Conservation (phyloP, 2,113 vertebrate species). For the Actinemys pallida region DNA sequence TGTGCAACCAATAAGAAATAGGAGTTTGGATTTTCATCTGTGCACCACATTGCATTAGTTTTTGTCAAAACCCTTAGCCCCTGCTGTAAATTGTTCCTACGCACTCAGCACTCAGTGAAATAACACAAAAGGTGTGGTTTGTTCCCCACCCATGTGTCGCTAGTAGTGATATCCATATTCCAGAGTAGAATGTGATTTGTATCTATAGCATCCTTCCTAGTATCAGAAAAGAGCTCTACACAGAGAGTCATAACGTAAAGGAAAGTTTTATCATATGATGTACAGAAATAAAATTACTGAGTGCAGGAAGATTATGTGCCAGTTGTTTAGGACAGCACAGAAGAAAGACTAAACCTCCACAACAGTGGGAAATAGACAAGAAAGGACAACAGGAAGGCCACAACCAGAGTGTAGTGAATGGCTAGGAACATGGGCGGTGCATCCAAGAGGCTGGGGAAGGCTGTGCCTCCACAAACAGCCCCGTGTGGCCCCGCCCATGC, state of each 20-base stretch:
- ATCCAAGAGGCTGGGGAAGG: no score
- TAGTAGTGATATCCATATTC: background rate
- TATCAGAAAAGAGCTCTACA: constrained; percentile 9
- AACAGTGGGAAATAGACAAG: background rate
- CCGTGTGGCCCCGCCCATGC: no score
- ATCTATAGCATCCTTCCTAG: background rate
- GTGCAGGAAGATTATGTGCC: no score
- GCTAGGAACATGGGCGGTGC: background rate
- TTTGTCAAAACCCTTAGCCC: background rate
- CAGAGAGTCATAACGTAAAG: background rate
- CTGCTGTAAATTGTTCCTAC: background rate
- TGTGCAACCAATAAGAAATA: background rate
- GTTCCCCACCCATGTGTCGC: background rate
- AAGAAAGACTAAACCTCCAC: constrained; percentile 10
- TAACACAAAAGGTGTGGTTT: background rate
- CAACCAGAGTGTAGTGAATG: background rate
- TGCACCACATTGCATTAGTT: background rate
- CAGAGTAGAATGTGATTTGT: background rate
- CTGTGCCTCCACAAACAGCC: no score
- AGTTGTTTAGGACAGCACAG: background rate
- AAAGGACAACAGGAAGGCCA: background rate
- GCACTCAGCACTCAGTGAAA: background rate
- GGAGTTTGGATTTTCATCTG: background rate
- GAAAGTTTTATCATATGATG: constrained; percentile 15
- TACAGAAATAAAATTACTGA: background rate